These are phyloP conservation scores for Perdita meconis DNA, from an alignment of 2,888 invertebrate species.

Conservation along the genomic window DNA sequence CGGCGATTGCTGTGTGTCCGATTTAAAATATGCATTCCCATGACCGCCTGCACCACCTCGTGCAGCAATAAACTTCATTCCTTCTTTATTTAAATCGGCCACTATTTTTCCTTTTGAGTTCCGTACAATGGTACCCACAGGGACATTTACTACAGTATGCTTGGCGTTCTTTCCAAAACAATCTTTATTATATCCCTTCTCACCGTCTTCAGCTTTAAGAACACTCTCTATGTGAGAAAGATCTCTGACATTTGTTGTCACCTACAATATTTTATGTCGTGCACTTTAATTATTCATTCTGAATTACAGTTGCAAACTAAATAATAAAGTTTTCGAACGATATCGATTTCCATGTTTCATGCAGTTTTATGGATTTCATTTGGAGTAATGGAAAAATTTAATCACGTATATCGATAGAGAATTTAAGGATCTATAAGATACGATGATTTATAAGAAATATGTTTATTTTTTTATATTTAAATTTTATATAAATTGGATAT, in stretches of 20 bases:
- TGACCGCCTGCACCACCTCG: conserved; percentile 98
- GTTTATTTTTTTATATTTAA: too few species aligned
- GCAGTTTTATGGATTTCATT: too few species aligned
- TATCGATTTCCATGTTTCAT: too few species aligned
- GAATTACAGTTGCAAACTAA: too few species aligned
- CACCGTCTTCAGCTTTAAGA: conserved; percentile 89
- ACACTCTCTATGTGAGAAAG: conserved; percentile 88
- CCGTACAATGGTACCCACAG: conserved; percentile 92
- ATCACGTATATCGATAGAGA: too few species aligned
- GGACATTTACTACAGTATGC: conserved; percentile 90
- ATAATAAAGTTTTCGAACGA: too few species aligned
- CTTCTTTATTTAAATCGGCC: conserved; percentile 88
- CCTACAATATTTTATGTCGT: conserved; percentile 85
- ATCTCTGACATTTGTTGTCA: conserved; percentile 88
- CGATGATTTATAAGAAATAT: too few species aligned
- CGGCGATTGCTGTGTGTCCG: conserved; percentile 92
- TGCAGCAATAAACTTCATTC: conserved; percentile 95
- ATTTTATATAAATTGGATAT: too few species aligned
- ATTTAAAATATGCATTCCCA: conserved; percentile 96
- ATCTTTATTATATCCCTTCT: conserved; percentile 89
- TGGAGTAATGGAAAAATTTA: too few species aligned
- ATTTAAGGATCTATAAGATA: too few species aligned
- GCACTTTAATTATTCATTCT: too few species aligned
- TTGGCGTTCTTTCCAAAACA: conserved; percentile 93
- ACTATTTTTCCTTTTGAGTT: conserved; percentile 86